Conservation (phyloP, 92 coral and sea anemone genomes). For the Palythoa caribaeorum region DNA sequence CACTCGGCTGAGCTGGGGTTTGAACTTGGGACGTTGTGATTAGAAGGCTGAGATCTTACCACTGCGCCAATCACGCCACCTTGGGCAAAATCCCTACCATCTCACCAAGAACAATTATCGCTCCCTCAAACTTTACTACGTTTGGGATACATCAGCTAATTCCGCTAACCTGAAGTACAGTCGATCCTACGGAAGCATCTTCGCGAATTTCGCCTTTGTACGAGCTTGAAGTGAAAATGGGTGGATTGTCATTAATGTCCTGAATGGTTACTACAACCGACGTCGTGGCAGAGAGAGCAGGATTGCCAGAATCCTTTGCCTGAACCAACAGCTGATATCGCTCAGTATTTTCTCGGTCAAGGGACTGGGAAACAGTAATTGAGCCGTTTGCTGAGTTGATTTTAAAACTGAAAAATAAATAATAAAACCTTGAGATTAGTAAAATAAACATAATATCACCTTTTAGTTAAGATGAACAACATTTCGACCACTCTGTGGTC, state of each 20-base stretch:
- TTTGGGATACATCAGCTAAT: no score
- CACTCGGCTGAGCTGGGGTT: no score
- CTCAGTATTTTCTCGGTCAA: conserved; percentile 81
- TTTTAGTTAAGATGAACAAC: not conserved
- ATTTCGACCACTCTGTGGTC: not conserved
- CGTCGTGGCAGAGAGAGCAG: conserved; percentile 62
- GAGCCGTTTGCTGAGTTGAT: conserved; percentile 71
- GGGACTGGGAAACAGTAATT: conserved; percentile 74
- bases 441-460: not conserved
- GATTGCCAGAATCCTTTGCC: conserved; percentile 72
- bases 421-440: not conserved
- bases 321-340: conserved; percentile 70
- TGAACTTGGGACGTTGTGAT: no score
- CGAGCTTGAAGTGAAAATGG: conserved; percentile 62
- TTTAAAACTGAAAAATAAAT: conserved; percentile 43
- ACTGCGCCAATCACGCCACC: no score
- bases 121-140: no score
- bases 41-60: no score
- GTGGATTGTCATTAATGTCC: conserved; percentile 92
- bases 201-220: conserved; percentile 71
- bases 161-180: conserved; percentile 73
- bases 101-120: no score
- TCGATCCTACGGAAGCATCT: conserved; percentile 81
- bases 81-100: no score
- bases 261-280: conserved; percentile 74